Evolutionary conservation across 2,797 vertebrate genomes (phyloP), one percentile per base, ranked within the genome.

Genomic region (Simalia tracyae): DNA sequence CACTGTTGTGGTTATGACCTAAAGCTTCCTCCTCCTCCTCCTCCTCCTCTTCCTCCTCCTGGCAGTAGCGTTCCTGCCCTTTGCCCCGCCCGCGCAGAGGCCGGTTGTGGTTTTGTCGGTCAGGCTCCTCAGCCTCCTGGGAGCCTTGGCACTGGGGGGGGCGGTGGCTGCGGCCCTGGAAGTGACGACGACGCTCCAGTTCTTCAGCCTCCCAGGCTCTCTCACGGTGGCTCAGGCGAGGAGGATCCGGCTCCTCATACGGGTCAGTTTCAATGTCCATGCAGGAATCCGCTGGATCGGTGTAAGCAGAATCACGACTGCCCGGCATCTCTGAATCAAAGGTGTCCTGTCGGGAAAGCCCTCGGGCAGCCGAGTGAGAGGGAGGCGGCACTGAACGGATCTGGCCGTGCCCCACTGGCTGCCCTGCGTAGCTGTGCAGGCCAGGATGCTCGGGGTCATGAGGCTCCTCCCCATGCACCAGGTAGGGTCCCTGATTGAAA

Each of bases 241-340:
- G 97, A 4, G 97, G 98, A 93, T 99, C 98, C 1, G 98, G 98
- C 90, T 99, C 99, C 96, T 99, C 98, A 0, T 98, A 99, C 31
- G 98, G 99, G 90, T 99, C 99, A 0, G 98, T 99, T 97, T 99
- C 99, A 96, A 99, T 98, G 98, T 99, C 99, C 98, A 98, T 98
- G 97, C 98, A 99, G 92, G 98, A 98, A 96, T 99, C 98, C 0
- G 98, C 98, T 0, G 98, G 98, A 96, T 99, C 99, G 3, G 98
- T 98, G 97, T 99, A 99, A 95, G 99, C 98, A 0, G 99, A 99
- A 96, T 99, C 98, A 76, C 98, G 98, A 97, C 99, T 98, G 96
- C 98, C 99, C 93, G 98, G 98, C 50, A 98, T 98, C 97, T 99
- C 99, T 0, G 98, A 98, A 96, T 99, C 99, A 90, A 99, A 98